Evolutionary conservation across 2,797 vertebrate genomes (phyloP).

Genomic region (Chanos chanos): DNA sequence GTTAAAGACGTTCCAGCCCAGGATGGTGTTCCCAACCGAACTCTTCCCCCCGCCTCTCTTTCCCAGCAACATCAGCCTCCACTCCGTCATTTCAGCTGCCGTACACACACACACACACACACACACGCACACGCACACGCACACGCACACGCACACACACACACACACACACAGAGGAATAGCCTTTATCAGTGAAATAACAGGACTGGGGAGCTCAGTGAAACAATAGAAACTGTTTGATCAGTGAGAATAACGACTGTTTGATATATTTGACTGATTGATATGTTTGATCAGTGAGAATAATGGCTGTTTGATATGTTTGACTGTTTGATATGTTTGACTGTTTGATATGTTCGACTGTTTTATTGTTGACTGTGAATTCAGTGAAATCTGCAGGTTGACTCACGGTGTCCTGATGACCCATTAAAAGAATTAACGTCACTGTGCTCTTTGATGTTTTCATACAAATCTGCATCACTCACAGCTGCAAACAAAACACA

Average conservation of each 20-base stretch:
- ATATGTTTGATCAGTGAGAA: too few species aligned
- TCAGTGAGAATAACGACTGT: too few species aligned
- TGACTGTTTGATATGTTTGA: too few species aligned
- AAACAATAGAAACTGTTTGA: too few species aligned
- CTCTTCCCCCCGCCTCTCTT: constrained; percentile 58
- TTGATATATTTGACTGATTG: too few species aligned
- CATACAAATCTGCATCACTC: not conserved
- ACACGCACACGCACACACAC: too few species aligned
- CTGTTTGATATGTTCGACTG: too few species aligned
- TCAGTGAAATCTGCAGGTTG: not conserved
- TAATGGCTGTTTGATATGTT: too few species aligned
- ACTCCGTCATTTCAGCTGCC: constrained; percentile 32
- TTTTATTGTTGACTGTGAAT: not conserved
- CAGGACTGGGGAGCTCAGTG: too few species aligned
- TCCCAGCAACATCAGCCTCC: constrained; percentile 59
- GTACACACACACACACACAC: not conserved
- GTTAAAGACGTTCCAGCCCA: constrained; percentile 36
- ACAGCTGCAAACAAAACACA: not conserved
- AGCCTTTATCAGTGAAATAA: too few species aligned
- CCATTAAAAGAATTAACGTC: too few species aligned
- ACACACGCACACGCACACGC: not conserved
- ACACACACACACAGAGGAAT: too few species aligned
- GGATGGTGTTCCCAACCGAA: constrained; percentile 61
- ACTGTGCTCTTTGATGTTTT: not conserved
- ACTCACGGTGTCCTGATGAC: not conserved